phyloP scores from a whole-genome alignment of 2,797 vertebrate genomes.

The Momotus momota region DNA sequence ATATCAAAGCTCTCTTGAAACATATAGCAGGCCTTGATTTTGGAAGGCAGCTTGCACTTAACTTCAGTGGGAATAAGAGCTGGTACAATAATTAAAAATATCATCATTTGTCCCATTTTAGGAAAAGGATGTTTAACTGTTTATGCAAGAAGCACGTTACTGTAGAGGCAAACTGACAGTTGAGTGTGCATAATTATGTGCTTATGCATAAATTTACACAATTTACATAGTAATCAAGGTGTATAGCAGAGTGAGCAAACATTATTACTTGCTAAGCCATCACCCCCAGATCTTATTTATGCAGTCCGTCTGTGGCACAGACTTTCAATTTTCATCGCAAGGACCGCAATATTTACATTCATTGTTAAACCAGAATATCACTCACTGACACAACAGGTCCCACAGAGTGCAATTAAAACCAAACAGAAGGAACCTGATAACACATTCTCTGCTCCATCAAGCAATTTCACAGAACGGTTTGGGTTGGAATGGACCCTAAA shows the following conservation, averaged over 20 bases:
- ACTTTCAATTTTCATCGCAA: neutral
- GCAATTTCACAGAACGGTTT: neutral
- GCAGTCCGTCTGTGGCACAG: neutral
- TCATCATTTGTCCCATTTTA: neutral
- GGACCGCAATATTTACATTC: neutral
- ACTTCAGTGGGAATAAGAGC: neutral
- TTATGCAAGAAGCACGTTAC: neutral
- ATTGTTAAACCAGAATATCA: neutral
- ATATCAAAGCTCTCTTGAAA: neutral
- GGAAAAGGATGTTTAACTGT: neutral
- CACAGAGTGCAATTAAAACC: neutral
- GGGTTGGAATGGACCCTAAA: neutral
- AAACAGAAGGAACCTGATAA: neutral
- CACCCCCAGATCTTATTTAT: neutral
- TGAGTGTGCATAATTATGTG: neutral
- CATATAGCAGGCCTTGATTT: neutral
- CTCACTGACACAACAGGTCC: neutral
- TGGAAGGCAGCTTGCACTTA: neutral
- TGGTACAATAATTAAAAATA: neutral
- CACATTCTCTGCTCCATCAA: slow-evolving; percentile 8
- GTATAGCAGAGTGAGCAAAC: neutral
- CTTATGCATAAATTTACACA: slow-evolving; percentile 34
- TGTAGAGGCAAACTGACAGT: neutral
- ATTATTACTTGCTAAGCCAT: neutral
- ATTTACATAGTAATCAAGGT: slow-evolving; percentile 43